Evolutionary conservation across 1,140 invertebrate genomes (phyloP).

Genomic region (Melanaphis sacchari): DNA sequence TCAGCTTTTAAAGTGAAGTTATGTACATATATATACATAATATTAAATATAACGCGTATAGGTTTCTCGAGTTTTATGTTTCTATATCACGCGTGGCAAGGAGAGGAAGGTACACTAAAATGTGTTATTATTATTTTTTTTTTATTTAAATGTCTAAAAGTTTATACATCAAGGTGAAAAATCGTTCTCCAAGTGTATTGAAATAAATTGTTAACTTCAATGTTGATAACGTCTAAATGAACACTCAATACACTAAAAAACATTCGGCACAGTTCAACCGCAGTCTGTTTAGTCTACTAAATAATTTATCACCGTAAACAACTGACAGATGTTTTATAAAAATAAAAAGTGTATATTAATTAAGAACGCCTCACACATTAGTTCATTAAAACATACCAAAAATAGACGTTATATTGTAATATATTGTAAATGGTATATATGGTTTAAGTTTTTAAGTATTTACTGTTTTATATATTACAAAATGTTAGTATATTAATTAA

Average conservation of each 20-base stretch:
- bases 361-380: background rate
- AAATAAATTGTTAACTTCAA: constrained; percentile 9
- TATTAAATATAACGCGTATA: background rate
- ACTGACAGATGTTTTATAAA: background rate
- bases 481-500: too few relatives aligned
- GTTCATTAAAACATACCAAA: background rate
- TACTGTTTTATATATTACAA: background rate
- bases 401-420: background rate
- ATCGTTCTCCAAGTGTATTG: background rate
- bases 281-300: constrained; percentile 14
- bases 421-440: background rate
- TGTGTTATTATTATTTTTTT: background rate
- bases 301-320: constrained; percentile 10
- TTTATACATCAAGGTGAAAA: background rate
- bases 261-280: background rate
- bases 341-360: constrained; percentile 6
- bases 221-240: background rate
- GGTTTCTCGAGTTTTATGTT: background rate
- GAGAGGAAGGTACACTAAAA: background rate
- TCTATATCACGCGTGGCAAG: too few relatives aligned
- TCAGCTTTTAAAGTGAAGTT: background rate
- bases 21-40: background rate
- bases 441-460: too few relatives aligned
- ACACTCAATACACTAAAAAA: background rate
- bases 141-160: background rate